Evolutionary conservation across 2,113 vertebrate species (phyloP), one percentile per base, ranked within the genome.

Genomic region (Cottus gobio): DNA sequence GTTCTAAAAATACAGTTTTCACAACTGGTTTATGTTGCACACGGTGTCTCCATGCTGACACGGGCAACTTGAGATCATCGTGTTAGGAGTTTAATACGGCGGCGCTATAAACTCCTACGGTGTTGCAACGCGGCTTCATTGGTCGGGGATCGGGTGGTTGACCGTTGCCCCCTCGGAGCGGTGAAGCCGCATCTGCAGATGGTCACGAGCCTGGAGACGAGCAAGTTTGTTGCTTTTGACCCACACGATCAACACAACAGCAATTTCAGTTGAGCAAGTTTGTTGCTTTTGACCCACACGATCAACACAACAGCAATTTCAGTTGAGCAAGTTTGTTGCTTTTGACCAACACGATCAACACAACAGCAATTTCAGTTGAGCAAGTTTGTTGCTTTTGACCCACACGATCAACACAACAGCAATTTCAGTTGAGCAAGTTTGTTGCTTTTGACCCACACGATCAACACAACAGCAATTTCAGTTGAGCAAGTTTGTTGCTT

Each of bases 171-270:
- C 44, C 71, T 24, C 26, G 42, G 42, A 65, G 82, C 84, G 56
- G 69, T 85, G 77, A 90, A 89, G 69, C 84, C 85, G 75, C 88
- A 82, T 85, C 85, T 91, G 79, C 50, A 79, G 8, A 42, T 42
- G 13, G 44, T 80, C 70, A 65, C 64, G 57, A 82, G 82, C 75
- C 54, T 34, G 18, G 12, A 75, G n/a, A 60, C 28, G 31, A 62
- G 18, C 46, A 11, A 26, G 28, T 69, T 79, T 81, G 13, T 28
- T 78, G 57, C 24, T 16, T 22, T 68, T 64, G 46, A 63, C 16
- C 5, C 66, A 4, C 54, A 63, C 60, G 77, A 36, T 52, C 44
- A 7, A 36, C 71, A 16, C 52, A 58, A 50, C 70, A 39, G 2
- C 31, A 52, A 12, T 75, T 71, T 70, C 28, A 50, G 42, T 56